Conservation (phyloP, 2,113 vertebrate genomes). For the Rhinopomastus cyanomelas region DNA sequence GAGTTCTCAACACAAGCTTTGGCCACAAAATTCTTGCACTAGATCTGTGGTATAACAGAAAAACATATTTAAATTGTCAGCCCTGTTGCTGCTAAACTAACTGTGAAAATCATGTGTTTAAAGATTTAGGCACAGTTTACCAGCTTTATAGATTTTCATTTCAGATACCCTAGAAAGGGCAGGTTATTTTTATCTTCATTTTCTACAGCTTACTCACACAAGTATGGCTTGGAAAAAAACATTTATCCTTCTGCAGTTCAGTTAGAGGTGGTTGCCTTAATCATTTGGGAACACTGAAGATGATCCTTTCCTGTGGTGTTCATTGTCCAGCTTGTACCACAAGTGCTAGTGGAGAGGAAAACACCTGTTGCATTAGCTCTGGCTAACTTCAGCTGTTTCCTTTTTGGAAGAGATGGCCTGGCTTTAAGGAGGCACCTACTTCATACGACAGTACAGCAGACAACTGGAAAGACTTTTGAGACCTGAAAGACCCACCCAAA, state of each 20-base stretch:
- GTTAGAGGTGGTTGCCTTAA: background rate
- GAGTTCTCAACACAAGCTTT: background rate
- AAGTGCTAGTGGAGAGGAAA: fast-evolving
- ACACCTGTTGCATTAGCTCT: fast-evolving
- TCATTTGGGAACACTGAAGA: background rate
- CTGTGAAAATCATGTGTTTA: background rate
- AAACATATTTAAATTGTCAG: background rate
- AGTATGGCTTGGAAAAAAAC: background rate
- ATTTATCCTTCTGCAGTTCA: background rate
- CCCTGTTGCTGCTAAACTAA: background rate
- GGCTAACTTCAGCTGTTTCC: background rate
- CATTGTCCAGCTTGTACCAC: background rate
- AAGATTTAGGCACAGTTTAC: background rate
- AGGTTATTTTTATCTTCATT: background rate
- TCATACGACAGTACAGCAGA: background rate
- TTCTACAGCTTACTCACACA: background rate
- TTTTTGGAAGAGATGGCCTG: background rate
- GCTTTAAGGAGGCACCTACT: background rate
- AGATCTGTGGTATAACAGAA: background rate
- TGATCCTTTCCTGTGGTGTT: background rate
- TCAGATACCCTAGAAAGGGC: background rate
- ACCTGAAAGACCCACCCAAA: background rate
- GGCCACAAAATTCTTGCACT: background rate
- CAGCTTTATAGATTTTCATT: background rate
- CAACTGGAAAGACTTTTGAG: background rate